phyloP scores from a whole-genome alignment of 2,888 invertebrate genomes.

The Endotricha flammealis region DNA sequence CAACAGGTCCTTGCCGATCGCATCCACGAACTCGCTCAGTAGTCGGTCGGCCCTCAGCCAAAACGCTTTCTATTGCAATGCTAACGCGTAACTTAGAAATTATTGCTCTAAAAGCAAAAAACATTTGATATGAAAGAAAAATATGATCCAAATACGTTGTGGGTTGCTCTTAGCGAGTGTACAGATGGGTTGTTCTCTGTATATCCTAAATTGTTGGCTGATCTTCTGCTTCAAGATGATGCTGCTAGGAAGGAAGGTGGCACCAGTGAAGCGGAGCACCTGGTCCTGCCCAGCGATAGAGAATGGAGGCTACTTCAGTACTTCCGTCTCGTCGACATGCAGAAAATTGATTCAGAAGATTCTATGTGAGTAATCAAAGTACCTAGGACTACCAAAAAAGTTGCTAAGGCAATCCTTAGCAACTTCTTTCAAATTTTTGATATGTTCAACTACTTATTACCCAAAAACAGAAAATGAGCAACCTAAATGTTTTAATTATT shows the following conservation, averaged over 20 bases:
- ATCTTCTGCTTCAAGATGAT: conserved; percentile 74
- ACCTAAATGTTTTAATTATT: too few species aligned
- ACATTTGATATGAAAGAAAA: conserved; percentile 41
- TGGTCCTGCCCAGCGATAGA: conserved; percentile 83
- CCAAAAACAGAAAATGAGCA: too few species aligned
- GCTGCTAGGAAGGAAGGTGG: conserved; percentile 62
- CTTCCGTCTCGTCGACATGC: conserved; percentile 81
- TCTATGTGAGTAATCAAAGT: conserved; percentile 38
- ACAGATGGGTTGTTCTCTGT: conserved; percentile 80
- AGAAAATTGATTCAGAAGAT: conserved; percentile 69
- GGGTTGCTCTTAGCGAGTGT: conserved; percentile 77
- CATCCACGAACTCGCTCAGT: conserved; percentile 36
- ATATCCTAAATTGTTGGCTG: conserved; percentile 81
- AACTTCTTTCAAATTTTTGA: too few species aligned
- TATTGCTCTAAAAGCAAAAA: conserved; percentile 14
- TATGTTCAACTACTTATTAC: too few species aligned
- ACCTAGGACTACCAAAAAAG: too few species aligned
- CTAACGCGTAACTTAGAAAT: conserved; percentile 1
- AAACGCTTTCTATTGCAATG: conserved; percentile 29
- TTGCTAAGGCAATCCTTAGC: too few species aligned
- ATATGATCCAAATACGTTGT: conserved; percentile 61
- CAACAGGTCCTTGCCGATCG: conserved; percentile 35
- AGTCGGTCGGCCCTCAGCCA: conserved; percentile 37
- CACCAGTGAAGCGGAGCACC: conserved; percentile 68
- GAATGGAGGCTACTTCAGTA: conserved; percentile 83